Conservation (phyloP, 2,797 vertebrate species). For the Epinephelus coioides region DNA sequence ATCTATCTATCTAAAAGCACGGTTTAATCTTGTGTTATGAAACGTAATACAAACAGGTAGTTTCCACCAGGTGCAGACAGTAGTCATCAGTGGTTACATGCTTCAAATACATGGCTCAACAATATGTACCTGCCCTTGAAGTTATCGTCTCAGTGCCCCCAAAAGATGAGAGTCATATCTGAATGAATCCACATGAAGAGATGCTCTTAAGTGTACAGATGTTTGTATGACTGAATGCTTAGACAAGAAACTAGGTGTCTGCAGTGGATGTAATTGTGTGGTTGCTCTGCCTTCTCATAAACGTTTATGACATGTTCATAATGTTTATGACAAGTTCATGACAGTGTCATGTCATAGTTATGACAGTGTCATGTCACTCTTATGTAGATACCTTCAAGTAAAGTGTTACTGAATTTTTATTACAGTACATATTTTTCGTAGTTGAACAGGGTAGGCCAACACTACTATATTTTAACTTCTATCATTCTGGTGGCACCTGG, state of each 20-base stretch:
- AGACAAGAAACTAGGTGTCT: neutral
- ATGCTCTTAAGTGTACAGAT: neutral
- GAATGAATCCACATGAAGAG: neutral
- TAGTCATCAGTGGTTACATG: neutral
- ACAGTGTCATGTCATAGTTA: too few relatives aligned
- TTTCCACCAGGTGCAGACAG: neutral
- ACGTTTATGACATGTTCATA: too few relatives aligned
- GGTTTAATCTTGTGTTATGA: neutral
- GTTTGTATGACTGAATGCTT: too few relatives aligned
- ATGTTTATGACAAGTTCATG: too few relatives aligned
- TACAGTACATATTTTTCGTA: too few relatives aligned
- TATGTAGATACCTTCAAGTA: too few relatives aligned
- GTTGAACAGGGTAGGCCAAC: too few relatives aligned
- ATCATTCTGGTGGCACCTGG: too few relatives aligned
- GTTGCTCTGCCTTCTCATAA: neutral
- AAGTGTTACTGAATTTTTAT: too few relatives aligned
- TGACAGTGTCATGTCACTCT: too few relatives aligned
- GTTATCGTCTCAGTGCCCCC: neutral
- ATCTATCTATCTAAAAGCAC: too few relatives aligned
- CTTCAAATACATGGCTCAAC: neutral
- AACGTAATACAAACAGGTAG: neutral
- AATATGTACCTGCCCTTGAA: neutral
- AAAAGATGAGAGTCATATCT: neutral
- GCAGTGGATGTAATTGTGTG: neutral
- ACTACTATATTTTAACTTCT: too few relatives aligned